Evolutionary conservation across 2,113 vertebrate genomes (phyloP).

Genomic region (Ammodytes marinus): DNA sequence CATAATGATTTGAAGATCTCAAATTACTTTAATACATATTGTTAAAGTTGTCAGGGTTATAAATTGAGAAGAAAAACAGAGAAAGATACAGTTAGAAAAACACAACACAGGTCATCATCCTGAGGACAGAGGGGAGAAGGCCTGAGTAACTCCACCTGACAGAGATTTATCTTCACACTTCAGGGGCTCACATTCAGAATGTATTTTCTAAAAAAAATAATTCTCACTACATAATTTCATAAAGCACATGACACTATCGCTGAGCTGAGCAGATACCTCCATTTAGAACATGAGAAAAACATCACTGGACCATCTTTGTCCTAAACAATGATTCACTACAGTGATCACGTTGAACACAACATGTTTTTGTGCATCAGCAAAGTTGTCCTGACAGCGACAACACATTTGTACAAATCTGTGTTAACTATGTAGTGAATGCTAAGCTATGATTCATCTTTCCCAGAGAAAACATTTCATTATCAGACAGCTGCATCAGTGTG

Average conservation of each 20-base stretch:
- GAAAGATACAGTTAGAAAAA: neutral
- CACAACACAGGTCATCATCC: neutral
- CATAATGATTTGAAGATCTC: neutral
- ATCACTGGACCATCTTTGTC: neutral
- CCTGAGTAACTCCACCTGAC: constrained; percentile 3
- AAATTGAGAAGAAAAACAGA: neutral
- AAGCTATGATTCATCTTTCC: neutral
- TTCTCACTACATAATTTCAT: constrained; percentile 1
- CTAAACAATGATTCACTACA: neutral
- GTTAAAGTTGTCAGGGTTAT: neutral
- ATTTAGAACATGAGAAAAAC: neutral
- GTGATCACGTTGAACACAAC: neutral
- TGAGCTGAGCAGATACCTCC: neutral
- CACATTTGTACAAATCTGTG: neutral
- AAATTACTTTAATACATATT: no score
- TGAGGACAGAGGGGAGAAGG: neutral
- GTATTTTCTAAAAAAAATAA: constrained; percentile 7
- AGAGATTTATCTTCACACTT: constrained; percentile 32
- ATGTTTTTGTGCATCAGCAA: neutral
- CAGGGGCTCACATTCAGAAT: constrained; percentile 9
- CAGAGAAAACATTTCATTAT: neutral
- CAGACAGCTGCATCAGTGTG: no score
- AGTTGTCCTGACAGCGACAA: neutral
- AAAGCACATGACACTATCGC: neutral
- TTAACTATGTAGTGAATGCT: neutral